phyloP scores from a whole-genome alignment of 2,888 invertebrate species.

The Dendrolimus pini region DNA sequence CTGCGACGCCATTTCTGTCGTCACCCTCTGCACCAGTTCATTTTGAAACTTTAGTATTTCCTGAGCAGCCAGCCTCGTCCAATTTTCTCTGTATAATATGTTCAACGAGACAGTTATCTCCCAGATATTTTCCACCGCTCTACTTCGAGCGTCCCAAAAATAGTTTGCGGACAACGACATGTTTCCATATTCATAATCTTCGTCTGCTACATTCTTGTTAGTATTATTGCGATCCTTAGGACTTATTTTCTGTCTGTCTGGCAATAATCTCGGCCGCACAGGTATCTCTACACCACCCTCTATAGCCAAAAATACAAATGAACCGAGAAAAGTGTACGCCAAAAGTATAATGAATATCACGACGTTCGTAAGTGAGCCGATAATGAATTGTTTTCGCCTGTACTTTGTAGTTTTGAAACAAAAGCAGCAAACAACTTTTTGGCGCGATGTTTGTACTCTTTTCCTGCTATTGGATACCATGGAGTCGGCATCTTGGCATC shows the following conservation, averaged over 20 bases:
- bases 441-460: conserved; percentile 62
- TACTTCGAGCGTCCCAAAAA: conserved; percentile 68
- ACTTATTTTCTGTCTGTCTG: conserved; percentile 66
- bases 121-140: conserved; percentile 93
- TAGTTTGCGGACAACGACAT: conserved; percentile 62
- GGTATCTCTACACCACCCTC: conserved; percentile 82
- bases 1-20: conserved; percentile 84
- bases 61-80: conserved; percentile 88
- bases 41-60: conserved; percentile 90
- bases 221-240: conserved; percentile 66
- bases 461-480: conserved; percentile 70
- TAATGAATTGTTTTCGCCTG: conserved; percentile 78
- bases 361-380: conserved; percentile 87
- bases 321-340: conserved; percentile 86
- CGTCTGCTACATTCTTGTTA: conserved; percentile 53
- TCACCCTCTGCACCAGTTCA: conserved; percentile 86
- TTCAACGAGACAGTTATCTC: conserved; percentile 92
- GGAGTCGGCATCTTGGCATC: conserved; percentile 72
- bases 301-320: conserved; percentile 90
- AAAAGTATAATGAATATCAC: conserved; percentile 88
- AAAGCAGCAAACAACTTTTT: conserved; percentile 74
- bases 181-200: conserved; percentile 57
- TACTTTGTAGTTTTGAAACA: conserved; percentile 75
- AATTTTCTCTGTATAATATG: conserved; percentile 92
- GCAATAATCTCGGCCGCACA: conserved; percentile 64